phyloP scores from a whole-genome alignment of 1,140 invertebrate genomes.

The Bombus waltoni region DNA sequence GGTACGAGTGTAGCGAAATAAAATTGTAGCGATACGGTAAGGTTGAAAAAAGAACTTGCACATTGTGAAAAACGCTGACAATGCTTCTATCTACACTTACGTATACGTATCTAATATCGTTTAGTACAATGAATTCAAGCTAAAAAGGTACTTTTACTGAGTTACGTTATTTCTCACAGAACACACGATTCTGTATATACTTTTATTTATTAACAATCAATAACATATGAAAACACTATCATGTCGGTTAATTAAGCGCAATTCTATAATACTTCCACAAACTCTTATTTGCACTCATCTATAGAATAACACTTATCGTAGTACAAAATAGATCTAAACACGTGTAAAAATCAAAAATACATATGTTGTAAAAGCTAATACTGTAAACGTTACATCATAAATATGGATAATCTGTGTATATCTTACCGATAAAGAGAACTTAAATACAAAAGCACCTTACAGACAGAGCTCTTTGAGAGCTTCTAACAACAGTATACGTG shows the following conservation, averaged over 20 bases:
- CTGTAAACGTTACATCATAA: conserved; percentile 59
- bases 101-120: background rate
- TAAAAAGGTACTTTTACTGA: background rate
- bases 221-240: conserved; percentile 34
- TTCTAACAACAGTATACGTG: background rate
- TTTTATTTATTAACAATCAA: conserved; percentile 39
- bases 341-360: conserved; percentile 42
- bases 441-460: conserved; percentile 38
- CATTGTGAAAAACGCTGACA: background rate
- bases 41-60: background rate
- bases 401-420: conserved; percentile 34
- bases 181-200: background rate
- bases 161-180: conserved; percentile 14
- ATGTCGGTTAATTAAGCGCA: conserved; percentile 28
- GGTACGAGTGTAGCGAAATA: background rate
- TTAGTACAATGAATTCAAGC: background rate
- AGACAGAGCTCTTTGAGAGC: background rate
- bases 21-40: conserved; percentile 2
- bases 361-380: conserved; percentile 58
- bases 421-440: background rate
- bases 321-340: conserved; percentile 13
- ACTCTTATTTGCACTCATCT: background rate
- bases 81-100: background rate
- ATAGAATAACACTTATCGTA: background rate
- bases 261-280: background rate